Conservation (phyloP, 2,888 invertebrate genomes). For the Formica aserva region DNA sequence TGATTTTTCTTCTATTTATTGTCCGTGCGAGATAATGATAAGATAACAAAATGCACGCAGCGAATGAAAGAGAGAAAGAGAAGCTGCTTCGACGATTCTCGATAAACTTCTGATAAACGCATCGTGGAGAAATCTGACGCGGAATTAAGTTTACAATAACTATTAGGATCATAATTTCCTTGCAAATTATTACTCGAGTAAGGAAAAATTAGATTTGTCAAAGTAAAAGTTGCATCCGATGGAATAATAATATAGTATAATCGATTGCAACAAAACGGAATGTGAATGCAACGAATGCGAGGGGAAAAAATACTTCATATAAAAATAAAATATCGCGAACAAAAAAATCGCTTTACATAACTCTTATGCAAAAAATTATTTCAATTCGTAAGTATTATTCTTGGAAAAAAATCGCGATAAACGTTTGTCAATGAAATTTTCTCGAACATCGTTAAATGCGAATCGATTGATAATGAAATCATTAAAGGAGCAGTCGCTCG, state of each 20-base stretch:
- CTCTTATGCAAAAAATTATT: neutral
- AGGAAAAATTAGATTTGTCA: neutral
- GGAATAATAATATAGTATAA: neutral
- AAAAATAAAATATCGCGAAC: neutral
- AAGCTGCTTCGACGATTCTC: neutral
- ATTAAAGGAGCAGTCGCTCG: neutral
- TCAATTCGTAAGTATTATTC: neutral
- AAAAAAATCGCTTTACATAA: neutral
- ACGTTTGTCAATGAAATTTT: neutral
- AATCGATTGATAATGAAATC: neutral
- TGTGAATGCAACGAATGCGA: neutral
- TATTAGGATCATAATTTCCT: neutral
- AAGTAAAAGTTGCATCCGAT: neutral
- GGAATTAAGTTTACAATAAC: too few relatives aligned
- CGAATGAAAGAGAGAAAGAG: neutral
- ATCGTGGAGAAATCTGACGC: neutral
- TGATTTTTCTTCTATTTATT: slow-evolving; percentile 20
- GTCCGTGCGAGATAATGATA: slow-evolving; percentile 54
- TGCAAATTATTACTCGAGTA: neutral
- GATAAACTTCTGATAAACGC: slow-evolving; percentile 8
- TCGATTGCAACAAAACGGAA: neutral
- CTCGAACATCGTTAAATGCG: neutral
- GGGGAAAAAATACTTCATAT: neutral
- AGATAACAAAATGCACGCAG: slow-evolving; percentile 60
- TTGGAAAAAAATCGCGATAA: neutral